These are phyloP conservation scores for Phoebastria nigripes DNA, from an alignment of 2,797 vertebrate genomes.

Conservation along the genomic window DNA sequence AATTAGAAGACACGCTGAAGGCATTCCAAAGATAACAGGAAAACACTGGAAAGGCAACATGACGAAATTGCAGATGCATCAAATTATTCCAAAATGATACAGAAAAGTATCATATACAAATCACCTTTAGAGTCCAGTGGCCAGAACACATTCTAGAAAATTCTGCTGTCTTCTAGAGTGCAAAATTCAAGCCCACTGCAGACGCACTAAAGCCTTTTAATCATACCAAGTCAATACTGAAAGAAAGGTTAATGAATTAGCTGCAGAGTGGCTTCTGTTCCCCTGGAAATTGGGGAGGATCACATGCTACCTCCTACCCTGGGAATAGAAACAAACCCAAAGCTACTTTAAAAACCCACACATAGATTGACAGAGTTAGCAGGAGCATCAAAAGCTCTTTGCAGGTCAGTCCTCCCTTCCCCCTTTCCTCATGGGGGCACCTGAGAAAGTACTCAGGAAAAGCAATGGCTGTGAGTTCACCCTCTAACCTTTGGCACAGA, in stretches of 20 bases:
- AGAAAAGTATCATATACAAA: neutral
- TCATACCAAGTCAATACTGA: neutral
- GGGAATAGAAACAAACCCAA: neutral
- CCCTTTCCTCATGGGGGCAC: neutral
- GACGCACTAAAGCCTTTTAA: neutral
- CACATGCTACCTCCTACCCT: neutral
- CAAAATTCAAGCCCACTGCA: neutral
- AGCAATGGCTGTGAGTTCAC: neutral
- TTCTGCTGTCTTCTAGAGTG: neutral
- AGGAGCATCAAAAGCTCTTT: neutral
- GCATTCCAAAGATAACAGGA: neutral
- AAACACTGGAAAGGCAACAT: neutral
- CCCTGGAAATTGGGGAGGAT: neutral
- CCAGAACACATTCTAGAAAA: neutral
- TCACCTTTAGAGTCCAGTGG: neutral
- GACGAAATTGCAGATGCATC: neutral
- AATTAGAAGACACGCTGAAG: neutral
- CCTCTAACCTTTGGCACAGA: neutral
- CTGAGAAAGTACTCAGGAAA: neutral
- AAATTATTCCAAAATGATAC: neutral
- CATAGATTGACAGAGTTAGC: neutral
- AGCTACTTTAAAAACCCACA: neutral
- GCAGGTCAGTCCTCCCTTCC: neutral
- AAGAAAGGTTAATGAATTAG: neutral
- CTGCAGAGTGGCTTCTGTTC: neutral